Evolutionary conservation across 2,797 vertebrate species (phyloP), one percentile per base, ranked within the genome.

Genomic region (Sibirionetta formosa): DNA sequence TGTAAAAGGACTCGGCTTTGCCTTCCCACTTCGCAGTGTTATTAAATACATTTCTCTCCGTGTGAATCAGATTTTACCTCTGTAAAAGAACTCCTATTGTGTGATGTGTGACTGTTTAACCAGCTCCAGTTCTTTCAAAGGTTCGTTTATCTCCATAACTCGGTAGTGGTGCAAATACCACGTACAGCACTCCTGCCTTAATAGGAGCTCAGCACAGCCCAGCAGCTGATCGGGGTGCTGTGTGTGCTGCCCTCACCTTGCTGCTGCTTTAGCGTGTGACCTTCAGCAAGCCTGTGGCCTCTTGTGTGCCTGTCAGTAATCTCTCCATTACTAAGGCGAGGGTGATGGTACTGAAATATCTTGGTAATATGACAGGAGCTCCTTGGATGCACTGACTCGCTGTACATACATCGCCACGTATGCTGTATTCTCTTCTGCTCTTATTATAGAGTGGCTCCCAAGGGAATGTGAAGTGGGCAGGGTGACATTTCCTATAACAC

Each of bases 401-500:
- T 70, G 66, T 58, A 53, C 77, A 70, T 57, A 68, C 29, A 36
- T 86, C 79, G 56, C 80, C 91, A 82, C 35, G 80, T 71, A 16
- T 82, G 80, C 92, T 70, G 22, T 84, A 72, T 86, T 76, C 35
- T 77, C 14, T 44, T 65, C 68, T 75, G 20, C 42, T 79, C 81
- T 88, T 72, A 79, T 79, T 76, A 15, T 0, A 70, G 18, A 3
- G 42, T n/a, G 23, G 50, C 27, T 96, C 91, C 63, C 76, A 15
- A 36, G 89, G 35, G 91, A 94, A 72, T 86, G 48, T 75, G 46
- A 83, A 78, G 66, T 72, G 90, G 82, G 24, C 85, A 84, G 85
- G 77, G 87, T 94, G 91, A 88, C 87, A 90, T 91, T 96, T 94
- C 48, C 87, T 82, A 1, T 83, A 54, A 69, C 36, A 50, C 36